phyloP scores from a whole-genome alignment of 2,888 invertebrate species.

The Endotricha flammealis region DNA sequence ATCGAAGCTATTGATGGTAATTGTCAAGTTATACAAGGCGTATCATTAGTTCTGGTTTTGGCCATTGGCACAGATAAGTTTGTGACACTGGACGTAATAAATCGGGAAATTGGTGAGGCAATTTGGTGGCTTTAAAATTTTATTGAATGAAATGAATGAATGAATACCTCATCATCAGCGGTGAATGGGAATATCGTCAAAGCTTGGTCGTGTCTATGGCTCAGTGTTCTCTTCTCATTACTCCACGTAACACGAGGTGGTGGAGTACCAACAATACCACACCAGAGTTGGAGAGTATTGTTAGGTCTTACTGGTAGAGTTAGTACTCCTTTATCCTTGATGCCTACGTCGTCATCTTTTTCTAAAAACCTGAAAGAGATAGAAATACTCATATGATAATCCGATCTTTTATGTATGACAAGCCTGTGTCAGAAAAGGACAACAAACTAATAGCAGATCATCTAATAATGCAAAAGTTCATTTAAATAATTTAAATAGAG shows the following conservation, averaged over 20 bases:
- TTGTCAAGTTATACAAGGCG: too few species aligned
- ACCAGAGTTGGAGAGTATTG: conserved; percentile 77
- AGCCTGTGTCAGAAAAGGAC: too few species aligned
- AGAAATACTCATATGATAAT: too few species aligned
- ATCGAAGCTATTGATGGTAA: too few species aligned
- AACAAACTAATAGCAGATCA: too few species aligned
- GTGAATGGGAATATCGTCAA: conserved; percentile 59
- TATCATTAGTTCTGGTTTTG: too few species aligned
- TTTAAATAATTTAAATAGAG: too few species aligned
- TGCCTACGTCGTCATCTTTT: conserved; percentile 59
- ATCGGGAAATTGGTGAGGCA: too few species aligned
- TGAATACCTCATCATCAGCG: conserved; percentile 49
- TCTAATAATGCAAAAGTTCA: too few species aligned
- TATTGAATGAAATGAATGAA: neutral
- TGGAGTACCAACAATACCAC: conserved; percentile 81
- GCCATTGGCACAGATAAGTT: too few species aligned
- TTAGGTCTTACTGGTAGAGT: conserved; percentile 48
- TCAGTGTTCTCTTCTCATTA: conserved; percentile 66
- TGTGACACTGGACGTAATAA: too few species aligned
- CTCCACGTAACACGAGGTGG: conserved; percentile 80
- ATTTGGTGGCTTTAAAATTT: neutral
- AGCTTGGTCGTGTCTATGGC: conserved; percentile 52
- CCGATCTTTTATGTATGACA: too few species aligned
- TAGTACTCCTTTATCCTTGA: conserved; percentile 47
- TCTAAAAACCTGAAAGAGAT: conserved; percentile 58